Percentiles rank a stretch among this genome's conserved stretches.
Conservation (phyloP, 2,113 vertebrate genomes). For the Semnornis frantzii region DNA sequence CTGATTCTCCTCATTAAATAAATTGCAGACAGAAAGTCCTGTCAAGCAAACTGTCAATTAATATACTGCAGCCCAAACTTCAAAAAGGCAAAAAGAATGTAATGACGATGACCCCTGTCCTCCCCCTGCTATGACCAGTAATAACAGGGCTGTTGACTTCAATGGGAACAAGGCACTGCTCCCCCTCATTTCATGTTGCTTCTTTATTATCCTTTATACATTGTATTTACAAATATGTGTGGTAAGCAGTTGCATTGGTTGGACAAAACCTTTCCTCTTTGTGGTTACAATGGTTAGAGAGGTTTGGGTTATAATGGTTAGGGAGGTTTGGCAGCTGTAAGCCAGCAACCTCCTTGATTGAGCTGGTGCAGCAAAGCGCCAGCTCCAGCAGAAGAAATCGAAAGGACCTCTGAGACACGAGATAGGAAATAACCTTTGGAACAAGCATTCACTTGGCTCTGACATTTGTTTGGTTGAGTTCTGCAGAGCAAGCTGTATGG, state of each 20-base stretch:
- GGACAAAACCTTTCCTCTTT: background rate
- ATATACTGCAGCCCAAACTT: constrained; percentile 5
- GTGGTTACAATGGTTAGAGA: background rate
- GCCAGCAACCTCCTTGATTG: background rate
- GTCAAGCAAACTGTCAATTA: constrained; percentile 17
- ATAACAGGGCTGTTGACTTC: background rate
- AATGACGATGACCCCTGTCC: background rate
- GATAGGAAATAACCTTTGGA: background rate
- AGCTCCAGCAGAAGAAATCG: background rate
- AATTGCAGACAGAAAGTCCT: constrained; percentile 29
- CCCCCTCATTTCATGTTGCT: background rate
- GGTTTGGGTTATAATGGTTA: background rate
- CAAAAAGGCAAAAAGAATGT: constrained; percentile 16
- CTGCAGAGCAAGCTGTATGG: background rate
- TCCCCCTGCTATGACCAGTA: background rate
- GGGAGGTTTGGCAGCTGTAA: background rate
- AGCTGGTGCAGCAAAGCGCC: background rate
- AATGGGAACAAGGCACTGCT: background rate
- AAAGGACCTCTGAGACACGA: background rate
- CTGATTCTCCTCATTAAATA: constrained; percentile 47
- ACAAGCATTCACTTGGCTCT: background rate
- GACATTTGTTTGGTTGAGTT: background rate
- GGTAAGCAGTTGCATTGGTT: accelerated
- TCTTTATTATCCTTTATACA: background rate
- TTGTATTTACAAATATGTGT: background rate